Conservation (phyloP, 2,888 invertebrate genomes). For the Coelinius sp. region DNA sequence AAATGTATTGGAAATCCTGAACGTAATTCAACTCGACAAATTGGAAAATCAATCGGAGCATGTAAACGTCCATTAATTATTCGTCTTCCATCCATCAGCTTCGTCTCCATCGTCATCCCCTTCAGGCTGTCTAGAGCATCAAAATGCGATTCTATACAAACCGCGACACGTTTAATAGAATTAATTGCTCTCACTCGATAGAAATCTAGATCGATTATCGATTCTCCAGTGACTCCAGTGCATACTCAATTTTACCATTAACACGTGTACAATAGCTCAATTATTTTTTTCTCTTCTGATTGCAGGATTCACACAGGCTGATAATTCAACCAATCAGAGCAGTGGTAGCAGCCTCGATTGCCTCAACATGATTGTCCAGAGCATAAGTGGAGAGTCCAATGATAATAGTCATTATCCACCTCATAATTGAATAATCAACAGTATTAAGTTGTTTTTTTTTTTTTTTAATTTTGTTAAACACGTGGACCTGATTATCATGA, state of each 20-base stretch:
- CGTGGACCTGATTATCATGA: constrained; percentile 22
- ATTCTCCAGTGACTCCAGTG: neutral
- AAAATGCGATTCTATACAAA: constrained; percentile 4
- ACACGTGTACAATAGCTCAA: neutral
- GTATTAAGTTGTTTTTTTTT: constrained; percentile 33
- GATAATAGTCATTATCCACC: constrained; percentile 57
- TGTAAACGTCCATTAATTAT: constrained; percentile 10
- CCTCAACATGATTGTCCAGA: constrained; percentile 81
- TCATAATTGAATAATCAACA: constrained; percentile 53
- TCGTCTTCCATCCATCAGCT: constrained; percentile 3
- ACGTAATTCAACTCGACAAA: neutral
- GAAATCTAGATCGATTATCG: constrained; percentile 26
- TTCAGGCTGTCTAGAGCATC: constrained; percentile 19
- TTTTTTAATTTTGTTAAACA: neutral
- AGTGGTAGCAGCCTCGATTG: constrained; percentile 78
- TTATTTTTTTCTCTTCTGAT: constrained; percentile 45
- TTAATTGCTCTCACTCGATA: constrained; percentile 28
- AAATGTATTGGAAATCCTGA: neutral
- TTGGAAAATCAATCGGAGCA: neutral
- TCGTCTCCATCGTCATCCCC: neutral
- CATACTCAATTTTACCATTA: neutral
- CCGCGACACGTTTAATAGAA: constrained; percentile 26
- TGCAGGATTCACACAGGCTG: constrained; percentile 62
- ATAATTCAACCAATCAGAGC: constrained; percentile 59
- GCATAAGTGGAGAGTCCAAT: constrained; percentile 71